These are phyloP conservation scores for Julus scandinavius DNA, from an alignment of 2,888 invertebrate genomes.

Conservation along the genomic window DNA sequence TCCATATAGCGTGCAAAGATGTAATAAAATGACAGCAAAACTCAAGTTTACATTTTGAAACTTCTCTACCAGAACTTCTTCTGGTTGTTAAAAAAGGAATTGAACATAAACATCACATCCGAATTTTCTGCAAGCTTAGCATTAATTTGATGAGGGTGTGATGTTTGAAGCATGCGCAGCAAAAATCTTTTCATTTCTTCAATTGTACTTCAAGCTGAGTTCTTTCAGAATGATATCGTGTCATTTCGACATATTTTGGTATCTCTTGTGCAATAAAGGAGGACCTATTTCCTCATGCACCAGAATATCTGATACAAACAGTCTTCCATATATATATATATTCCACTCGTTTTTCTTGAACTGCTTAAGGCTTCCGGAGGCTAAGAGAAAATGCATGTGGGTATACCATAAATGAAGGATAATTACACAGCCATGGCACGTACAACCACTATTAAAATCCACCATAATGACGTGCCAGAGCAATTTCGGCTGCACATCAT, in stretches of 20 bases:
- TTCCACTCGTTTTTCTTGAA: not conserved
- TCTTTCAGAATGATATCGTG: not conserved
- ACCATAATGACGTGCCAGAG: slow-evolving; percentile 45
- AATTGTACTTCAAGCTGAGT: not conserved
- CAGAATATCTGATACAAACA: not conserved
- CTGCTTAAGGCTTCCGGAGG: not conserved
- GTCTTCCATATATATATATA: not conserved
- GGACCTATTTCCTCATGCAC: not conserved
- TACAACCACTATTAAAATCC: slow-evolving; percentile 45
- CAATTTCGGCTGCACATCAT: slow-evolving; percentile 36
- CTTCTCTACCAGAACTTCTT: too few relatives aligned
- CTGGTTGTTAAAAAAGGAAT: too few relatives aligned
- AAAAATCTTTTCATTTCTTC: not conserved
- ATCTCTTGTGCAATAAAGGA: not conserved
- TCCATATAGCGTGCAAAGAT: too few relatives aligned
- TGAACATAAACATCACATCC: not conserved
- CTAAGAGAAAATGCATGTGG: not conserved
- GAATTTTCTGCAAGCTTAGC: slow-evolving; percentile 15
- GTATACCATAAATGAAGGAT: not conserved
- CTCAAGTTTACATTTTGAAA: too few relatives aligned
- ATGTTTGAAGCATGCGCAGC: not conserved
- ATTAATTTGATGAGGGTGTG: not conserved
- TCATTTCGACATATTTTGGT: not conserved
- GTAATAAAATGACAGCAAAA: too few relatives aligned
- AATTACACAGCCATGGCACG: slow-evolving; percentile 43